Conservation (phyloP, 1,140 invertebrate genomes). For the Hycleus cichorii region DNA sequence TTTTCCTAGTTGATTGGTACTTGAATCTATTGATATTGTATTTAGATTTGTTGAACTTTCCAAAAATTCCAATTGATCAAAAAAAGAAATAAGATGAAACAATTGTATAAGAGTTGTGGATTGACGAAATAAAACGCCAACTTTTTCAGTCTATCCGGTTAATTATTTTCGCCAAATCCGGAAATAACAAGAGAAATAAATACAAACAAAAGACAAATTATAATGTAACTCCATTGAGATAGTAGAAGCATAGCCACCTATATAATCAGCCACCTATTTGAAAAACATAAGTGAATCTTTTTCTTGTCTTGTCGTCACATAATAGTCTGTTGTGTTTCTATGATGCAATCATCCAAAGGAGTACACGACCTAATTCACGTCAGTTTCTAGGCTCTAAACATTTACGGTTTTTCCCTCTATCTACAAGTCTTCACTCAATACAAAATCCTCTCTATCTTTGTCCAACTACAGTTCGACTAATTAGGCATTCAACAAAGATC, state of each 20-base stretch:
- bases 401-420: slow-evolving; percentile 15
- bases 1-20: too few relatives aligned
- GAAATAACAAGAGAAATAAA: too few relatives aligned
- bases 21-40: too few relatives aligned
- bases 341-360: slow-evolving; percentile 39
- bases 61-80: background rate
- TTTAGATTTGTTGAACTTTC: too few relatives aligned
- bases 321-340: slow-evolving; percentile 26
- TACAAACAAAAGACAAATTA: too few relatives aligned
- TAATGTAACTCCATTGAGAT: too few relatives aligned
- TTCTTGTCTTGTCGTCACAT: slow-evolving; percentile 25
- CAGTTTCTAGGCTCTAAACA: slow-evolving; percentile 36
- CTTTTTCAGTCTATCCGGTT: background rate
- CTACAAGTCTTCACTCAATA: slow-evolving; percentile 6
- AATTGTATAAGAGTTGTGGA: background rate
- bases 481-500: slow-evolving; percentile 18
- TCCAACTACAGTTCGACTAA: background rate
- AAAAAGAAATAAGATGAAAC: background rate
- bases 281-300: slow-evolving; percentile 4
- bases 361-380: slow-evolving; percentile 40
- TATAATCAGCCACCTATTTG: background rate
- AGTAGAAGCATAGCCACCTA: too few relatives aligned
- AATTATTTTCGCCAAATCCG: too few relatives aligned
- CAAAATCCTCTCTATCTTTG: slow-evolving; percentile 14
- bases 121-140: background rate